Conservation (phyloP, 2,797 vertebrate species). For the Lerista edwardsae region DNA sequence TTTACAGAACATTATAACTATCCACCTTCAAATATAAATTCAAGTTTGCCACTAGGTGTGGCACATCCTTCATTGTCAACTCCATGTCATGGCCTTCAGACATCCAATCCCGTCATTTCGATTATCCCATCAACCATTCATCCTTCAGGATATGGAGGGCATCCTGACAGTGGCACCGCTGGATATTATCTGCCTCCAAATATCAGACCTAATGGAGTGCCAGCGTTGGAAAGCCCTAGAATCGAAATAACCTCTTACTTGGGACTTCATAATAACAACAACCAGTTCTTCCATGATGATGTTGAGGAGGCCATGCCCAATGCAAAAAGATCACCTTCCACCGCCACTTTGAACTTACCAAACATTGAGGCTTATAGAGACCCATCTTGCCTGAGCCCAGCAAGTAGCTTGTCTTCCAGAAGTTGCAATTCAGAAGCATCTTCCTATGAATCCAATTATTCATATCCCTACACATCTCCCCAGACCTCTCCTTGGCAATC, state of each 20-base stretch:
- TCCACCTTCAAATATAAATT: slow-evolving; percentile 80
- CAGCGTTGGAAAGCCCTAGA: slow-evolving; percentile 91
- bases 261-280: slow-evolving; percentile 77
- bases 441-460: slow-evolving; percentile 94
- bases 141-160: slow-evolving; percentile 80
- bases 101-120: slow-evolving; percentile 82
- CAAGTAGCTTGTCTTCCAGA: slow-evolving; percentile 95
- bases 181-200: slow-evolving; percentile 84
- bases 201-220: slow-evolving; percentile 85
- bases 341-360: slow-evolving; percentile 90
- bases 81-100: slow-evolving; percentile 90
- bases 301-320: slow-evolving; percentile 84
- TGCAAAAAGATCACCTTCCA: slow-evolving; percentile 83
- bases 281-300: slow-evolving; percentile 88
- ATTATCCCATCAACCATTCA: slow-evolving; percentile 81
- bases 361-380: slow-evolving; percentile 91
- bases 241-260: slow-evolving; percentile 96
- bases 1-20: slow-evolving; percentile 91
- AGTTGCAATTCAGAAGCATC: slow-evolving; percentile 96
- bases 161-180: slow-evolving; percentile 78
- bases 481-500: slow-evolving; percentile 98
- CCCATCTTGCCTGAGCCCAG: slow-evolving; percentile 93
- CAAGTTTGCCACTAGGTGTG: slow-evolving; percentile 84
- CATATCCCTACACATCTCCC: slow-evolving; percentile 91
- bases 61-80: slow-evolving; percentile 84